These are phyloP conservation scores for Regulus satrapa DNA, from an alignment of 2,113 vertebrate genomes.

Conservation along the genomic window DNA sequence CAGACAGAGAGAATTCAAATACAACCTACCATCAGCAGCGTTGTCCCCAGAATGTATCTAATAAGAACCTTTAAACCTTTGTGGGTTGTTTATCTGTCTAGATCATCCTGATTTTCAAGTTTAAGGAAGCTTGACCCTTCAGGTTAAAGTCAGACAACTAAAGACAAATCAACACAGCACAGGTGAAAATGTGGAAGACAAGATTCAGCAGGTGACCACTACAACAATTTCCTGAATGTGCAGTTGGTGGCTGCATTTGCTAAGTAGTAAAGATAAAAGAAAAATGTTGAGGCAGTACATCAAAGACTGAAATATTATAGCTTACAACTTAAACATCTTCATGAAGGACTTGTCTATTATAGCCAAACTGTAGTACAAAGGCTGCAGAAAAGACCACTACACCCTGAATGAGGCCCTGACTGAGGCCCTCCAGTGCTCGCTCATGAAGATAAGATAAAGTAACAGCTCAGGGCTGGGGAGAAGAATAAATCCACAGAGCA, in stretches of 20 bases:
- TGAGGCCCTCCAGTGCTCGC: rapidly evolving
- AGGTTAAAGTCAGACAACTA: neutral
- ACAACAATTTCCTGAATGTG: neutral
- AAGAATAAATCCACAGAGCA: too few species aligned
- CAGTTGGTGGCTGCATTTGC: neutral
- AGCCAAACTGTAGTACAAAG: neutral
- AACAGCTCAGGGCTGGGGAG: neutral
- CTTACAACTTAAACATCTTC: neutral
- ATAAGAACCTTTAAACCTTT: neutral
- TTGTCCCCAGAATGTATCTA: neutral
- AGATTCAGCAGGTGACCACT: neutral
- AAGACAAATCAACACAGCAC: neutral
- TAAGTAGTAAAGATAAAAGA: neutral
- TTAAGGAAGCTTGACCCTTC: neutral
- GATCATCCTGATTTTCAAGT: neutral
- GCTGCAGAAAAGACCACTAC: neutral
- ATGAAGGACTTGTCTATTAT: neutral
- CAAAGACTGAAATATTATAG: neutral
- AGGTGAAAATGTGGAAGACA: neutral
- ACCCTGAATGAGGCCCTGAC: neutral
- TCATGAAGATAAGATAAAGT: neutral
- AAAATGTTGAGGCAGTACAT: neutral
- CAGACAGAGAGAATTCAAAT: neutral
- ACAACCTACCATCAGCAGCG: neutral
- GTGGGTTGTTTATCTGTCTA: neutral